Conservation (phyloP, 1,140 invertebrate species). For the Nebria ingens region DNA sequence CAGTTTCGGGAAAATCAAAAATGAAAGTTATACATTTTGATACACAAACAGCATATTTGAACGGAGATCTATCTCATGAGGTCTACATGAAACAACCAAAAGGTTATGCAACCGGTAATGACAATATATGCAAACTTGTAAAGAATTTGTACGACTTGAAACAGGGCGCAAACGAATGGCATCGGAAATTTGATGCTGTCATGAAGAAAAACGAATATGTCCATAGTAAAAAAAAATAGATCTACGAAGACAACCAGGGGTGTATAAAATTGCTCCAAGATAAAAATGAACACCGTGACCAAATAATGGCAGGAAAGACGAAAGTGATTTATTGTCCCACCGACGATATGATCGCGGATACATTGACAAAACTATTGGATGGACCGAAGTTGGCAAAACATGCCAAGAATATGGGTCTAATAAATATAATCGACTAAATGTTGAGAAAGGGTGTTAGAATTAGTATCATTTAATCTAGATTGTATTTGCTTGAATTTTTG, state of each 20-base stretch:
- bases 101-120: conserved; percentile 3
- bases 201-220: not conserved
- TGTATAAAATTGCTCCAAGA: not conserved
- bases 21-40: conserved; percentile 23
- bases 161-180: too few species aligned
- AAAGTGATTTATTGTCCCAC: not conserved
- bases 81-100: conserved; percentile 27
- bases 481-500: too few species aligned
- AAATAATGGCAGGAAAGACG: not conserved
- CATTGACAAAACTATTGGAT: not conserved
- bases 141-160: not conserved
- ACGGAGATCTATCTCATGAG: conserved; percentile 13
- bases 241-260: not conserved
- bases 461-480: too few species aligned
- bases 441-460: too few species aligned
- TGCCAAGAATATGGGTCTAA: too few species aligned
- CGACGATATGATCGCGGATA: not conserved
- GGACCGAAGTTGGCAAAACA: not conserved
- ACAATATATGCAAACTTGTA: not conserved
- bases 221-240: not conserved
- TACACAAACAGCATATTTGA: conserved; percentile 31
- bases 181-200: not conserved
- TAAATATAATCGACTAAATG: too few species aligned
- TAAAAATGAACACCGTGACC: not conserved
- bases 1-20: conserved; percentile 19